phyloP scores from a whole-genome alignment of 92 coral and sea anemone genomes.

The Isaurus tuberculatus region DNA sequence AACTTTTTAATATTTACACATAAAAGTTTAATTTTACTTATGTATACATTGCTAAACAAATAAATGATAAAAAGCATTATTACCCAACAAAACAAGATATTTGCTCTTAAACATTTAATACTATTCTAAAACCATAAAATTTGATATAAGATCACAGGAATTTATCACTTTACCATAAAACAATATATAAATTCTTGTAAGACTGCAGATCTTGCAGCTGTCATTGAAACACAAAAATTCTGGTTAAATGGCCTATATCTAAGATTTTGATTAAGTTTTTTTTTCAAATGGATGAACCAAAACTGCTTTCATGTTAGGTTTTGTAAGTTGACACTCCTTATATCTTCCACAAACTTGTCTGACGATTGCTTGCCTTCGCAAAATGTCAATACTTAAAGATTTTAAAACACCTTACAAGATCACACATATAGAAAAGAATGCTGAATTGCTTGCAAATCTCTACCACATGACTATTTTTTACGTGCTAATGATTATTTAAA shows the following conservation, averaged over 20 bases:
- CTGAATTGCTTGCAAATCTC: background rate
- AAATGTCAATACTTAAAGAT: too few relatives aligned
- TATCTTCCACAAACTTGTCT: too few relatives aligned
- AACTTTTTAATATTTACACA: slow-evolving; percentile 33
- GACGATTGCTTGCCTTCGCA: too few relatives aligned
- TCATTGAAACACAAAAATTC: background rate
- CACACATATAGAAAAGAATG: too few relatives aligned
- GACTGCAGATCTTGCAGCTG: background rate
- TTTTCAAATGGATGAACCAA: too few relatives aligned
- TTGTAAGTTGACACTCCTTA: too few relatives aligned
- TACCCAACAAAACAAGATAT: background rate
- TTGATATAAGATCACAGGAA: background rate
- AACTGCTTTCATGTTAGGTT: too few relatives aligned
- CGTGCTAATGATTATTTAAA: background rate
- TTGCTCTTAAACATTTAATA: background rate
- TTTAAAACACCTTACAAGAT: too few relatives aligned
- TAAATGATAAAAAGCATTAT: background rate
- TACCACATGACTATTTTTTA: background rate
- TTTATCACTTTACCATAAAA: background rate
- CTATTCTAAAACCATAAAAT: background rate
- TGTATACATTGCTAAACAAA: background rate
- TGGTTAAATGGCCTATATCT: background rate
- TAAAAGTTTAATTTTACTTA: background rate
- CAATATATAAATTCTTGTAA: background rate
- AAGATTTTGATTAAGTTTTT: background rate